Conservation (phyloP, 2,113 vertebrate species). For the Pionites leucogaster region DNA sequence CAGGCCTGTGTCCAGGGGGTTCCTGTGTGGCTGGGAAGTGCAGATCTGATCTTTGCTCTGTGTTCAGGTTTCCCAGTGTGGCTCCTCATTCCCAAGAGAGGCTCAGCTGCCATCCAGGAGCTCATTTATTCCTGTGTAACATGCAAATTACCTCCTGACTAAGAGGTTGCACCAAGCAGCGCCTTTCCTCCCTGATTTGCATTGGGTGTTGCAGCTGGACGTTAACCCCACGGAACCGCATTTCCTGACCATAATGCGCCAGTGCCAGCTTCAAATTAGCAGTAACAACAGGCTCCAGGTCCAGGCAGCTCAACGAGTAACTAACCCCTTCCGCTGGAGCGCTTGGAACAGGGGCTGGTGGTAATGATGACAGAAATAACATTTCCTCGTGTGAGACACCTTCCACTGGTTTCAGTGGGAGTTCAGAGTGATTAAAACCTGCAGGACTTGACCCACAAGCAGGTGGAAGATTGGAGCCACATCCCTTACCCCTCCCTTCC, state of each 20-base stretch:
- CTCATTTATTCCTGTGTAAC: constrained; percentile 64
- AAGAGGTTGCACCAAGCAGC: constrained; percentile 44
- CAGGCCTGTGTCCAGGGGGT: not conserved
- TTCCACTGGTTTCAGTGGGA: not conserved
- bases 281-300: not conserved
- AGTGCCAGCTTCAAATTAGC: constrained; percentile 23
- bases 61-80: constrained; percentile 41
- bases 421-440: not conserved
- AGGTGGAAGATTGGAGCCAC: not conserved
- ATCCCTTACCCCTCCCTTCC: not conserved
- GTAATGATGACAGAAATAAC: not conserved
- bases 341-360: rapidly evolving
- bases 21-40: not conserved
- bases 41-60: constrained; percentile 19
- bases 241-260: constrained; percentile 18
- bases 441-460: not conserved
- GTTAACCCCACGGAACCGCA: constrained; percentile 32
- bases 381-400: not conserved
- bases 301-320: not conserved
- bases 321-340: not conserved
- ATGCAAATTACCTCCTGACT: constrained; percentile 70
- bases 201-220: not conserved
- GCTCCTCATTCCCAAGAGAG: constrained; percentile 42
- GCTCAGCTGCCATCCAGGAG: constrained; percentile 65
- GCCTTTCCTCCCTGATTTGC: constrained; percentile 59